Evolutionary conservation across 2,113 vertebrate genomes (phyloP), one percentile per base, ranked within the genome.

Genomic region (Tor tambroides): DNA sequence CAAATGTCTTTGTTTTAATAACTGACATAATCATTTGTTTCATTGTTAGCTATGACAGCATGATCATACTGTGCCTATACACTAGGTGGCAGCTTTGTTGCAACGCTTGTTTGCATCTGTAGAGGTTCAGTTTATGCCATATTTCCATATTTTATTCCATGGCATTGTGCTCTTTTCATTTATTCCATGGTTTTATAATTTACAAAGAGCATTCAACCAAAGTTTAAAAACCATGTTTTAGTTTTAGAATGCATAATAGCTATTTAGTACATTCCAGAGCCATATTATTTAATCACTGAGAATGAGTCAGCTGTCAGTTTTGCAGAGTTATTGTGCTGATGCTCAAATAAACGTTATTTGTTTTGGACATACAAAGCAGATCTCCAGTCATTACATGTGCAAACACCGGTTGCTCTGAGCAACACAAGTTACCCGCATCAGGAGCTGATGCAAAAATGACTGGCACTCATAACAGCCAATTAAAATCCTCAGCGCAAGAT

Each of bases 1-100:
- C 49, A 76, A 61, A 74, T 65, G 6, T 63, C 80, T 51, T 15
- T 84, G 43, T 77, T 84, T 77, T 23, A 46, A 43, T 23, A 69
- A 35, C 19, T 23, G 65, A 43, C 32, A 59, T 87, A 46, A 72
- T 79, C 28, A 30, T 84, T 69, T 59, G 19, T 35, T 80, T 79
- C 15, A 43, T 80, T 54, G 67, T 71, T 79, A 59, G 32, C n/a
- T 38, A 35, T 77, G 21, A 69, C 21, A 75, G 71, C 35, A 30
- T 77, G 35, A 61, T n/a, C 28, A 28, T 65, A 38, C 9, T 15
- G 30, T 78, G 26, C 76, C 30, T 54, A 56, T 6, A 26, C 88
- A 79, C 80, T 72, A 86, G 85, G 41, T 81, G 80, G 85, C 88
- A 83, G 71, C 74, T 83, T 86, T 83, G 88, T 78, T 74, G 32